Base-by-base conservation (phyloP, 2,888 invertebrate species). In the Torymus tubicola region DNA sequence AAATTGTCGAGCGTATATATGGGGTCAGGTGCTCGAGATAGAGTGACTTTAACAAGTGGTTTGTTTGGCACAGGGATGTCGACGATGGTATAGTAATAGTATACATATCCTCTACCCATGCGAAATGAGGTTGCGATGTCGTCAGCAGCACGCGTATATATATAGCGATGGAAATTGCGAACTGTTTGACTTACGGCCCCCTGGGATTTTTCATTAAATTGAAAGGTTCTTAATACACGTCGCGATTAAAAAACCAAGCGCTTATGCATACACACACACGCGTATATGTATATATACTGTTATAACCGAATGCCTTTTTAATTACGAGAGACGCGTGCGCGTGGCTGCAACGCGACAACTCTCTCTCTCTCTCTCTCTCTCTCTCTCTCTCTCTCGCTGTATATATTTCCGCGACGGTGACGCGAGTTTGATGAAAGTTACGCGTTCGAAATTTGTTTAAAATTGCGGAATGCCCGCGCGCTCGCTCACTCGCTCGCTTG, bases 41-140 rank as follows among this genome's bases (percentile, higher is more conserved):
- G n/a, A n/a, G n/a, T n/a, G n/a, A n/a, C n/a, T 42, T 80, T 75
- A 75, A 75, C 80, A 75, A 68, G 70, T 73, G 68, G 78, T 68
- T 78, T 63, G 68, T 73, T 78, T 72, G 55, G n/a, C 5, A 31
- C 31, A 21, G 42, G 18, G 63, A 21, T 2, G 61, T 50, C 24
- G 21, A n/a, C n/a, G n/a, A n/a, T n/a, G n/a, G n/a, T n/a, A n/a
- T n/a, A n/a, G n/a, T n/a, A n/a, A n/a, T n/a, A n/a, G n/a, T n/a
- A n/a, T n/a, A n/a, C n/a, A n/a, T n/a, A n/a, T n/a, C n/a, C 31
- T 31, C 31, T 31, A 3, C 31, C 4, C 31, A 2, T 31, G 31
- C 31, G 53, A 67, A 67, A 60, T 16, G 71, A 50, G 64, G 53
- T 67, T 72, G 52, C 31, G 18, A 4, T n/a, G n/a, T n/a, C 31